Evolutionary conservation across 2,113 vertebrate species (phyloP).

Genomic region (Propithecus coquereli): DNA sequence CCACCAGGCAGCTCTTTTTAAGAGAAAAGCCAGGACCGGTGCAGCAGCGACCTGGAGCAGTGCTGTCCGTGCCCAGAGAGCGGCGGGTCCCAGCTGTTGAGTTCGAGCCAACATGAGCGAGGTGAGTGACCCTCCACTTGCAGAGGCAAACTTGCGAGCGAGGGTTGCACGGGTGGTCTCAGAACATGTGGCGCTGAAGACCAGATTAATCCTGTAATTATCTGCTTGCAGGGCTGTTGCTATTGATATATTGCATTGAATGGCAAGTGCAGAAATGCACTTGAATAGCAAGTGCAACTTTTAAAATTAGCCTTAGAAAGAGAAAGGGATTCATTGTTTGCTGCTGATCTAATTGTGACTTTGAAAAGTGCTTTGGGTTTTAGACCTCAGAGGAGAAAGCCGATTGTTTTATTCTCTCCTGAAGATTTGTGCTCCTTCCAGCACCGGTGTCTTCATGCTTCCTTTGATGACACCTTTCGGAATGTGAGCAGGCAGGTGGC

Average conservation of each 20-base stretch:
- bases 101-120: conserved; percentile 81
- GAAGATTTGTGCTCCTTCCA: background rate
- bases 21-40: conserved; percentile 73
- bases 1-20: conserved; percentile 79
- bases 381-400: background rate
- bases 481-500: background rate
- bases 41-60: conserved; percentile 25
- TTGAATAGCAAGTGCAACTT: conserved; percentile 35
- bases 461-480: background rate
- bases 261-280: background rate
- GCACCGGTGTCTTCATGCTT: background rate
- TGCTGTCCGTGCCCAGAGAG: conserved; percentile 15
- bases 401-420: background rate
- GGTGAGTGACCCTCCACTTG: conserved; percentile 68
- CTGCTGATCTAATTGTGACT: background rate
- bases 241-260: background rate
- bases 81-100: conserved; percentile 50
- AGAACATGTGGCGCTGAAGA: background rate
- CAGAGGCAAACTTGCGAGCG: background rate
- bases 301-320: background rate
- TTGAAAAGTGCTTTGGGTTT: background rate
- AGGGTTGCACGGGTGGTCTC: background rate
- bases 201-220: background rate
- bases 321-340: background rate
- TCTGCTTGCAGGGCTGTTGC: background rate